phyloP scores from a whole-genome alignment of 2,797 vertebrate species.

The Esox lucius region DNA sequence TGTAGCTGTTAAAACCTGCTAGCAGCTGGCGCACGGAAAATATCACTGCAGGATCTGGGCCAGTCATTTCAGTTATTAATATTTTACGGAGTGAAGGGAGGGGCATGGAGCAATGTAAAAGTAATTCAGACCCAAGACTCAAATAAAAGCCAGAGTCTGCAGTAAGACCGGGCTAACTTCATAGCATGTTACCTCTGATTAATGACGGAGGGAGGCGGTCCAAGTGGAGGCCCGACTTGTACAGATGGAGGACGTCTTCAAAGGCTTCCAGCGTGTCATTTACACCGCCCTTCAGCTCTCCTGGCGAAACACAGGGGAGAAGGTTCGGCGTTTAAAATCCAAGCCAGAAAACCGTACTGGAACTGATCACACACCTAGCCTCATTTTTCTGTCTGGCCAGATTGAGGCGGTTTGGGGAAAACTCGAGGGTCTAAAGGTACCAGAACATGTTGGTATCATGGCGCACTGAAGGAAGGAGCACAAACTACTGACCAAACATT shows the following conservation, averaged over 20 bases:
- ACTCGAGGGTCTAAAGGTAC: background rate
- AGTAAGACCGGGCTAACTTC: constrained; percentile 28
- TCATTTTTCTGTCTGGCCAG: no score
- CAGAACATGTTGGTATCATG: no score
- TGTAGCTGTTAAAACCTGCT: constrained; percentile 71
- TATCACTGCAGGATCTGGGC: constrained; percentile 65
- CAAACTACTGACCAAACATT: no score
- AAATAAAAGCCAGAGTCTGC: constrained; percentile 9
- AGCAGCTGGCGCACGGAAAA: constrained; percentile 70
- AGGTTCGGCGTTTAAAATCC: background rate
- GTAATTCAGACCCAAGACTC: background rate
- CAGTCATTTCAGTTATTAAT: constrained; percentile 72
- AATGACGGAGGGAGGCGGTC: constrained; percentile 72
- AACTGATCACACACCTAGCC: constrained; percentile 3
- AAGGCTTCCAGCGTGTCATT: constrained; percentile 84
- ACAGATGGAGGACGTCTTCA: constrained; percentile 84
- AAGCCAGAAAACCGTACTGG: constrained; percentile 6
- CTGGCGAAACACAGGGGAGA: constrained; percentile 64
- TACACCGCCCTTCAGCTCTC: constrained; percentile 81
- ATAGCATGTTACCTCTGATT: constrained; percentile 74
- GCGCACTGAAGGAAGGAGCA: no score
- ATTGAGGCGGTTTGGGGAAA: background rate
- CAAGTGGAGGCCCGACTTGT: constrained; percentile 86
- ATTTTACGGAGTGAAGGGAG: constrained; percentile 60
- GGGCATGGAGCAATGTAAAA: constrained; percentile 39